Conservation (phyloP, 2,113 vertebrate species). For the Nesogale talazaci region DNA sequence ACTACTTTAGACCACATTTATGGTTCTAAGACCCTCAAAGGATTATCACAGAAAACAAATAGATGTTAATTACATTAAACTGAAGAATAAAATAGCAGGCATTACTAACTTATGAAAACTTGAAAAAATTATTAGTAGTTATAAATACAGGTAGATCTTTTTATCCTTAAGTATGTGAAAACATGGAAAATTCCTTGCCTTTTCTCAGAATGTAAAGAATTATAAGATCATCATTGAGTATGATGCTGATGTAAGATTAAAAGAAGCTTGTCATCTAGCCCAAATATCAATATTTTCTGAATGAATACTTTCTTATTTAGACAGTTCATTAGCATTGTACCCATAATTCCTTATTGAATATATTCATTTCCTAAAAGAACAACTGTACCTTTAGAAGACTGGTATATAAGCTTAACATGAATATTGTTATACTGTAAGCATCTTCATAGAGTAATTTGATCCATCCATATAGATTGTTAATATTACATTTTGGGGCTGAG, state of each 20-base stretch:
- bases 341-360: not conserved
- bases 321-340: too few relatives aligned
- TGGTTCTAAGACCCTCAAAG: not conserved
- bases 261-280: not conserved
- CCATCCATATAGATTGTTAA: too few relatives aligned
- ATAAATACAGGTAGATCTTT: not conserved
- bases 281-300: not conserved
- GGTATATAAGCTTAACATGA: not conserved
- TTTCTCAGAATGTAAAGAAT: not conserved
- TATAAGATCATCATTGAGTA: not conserved
- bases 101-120: slow-evolving; percentile 8
- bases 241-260: not conserved
- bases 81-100: slow-evolving; percentile 1
- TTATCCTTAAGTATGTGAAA: not conserved
- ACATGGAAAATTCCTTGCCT: too few relatives aligned
- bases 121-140: slow-evolving; percentile 6
- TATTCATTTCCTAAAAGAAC: not conserved
- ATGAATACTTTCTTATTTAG: too few relatives aligned
- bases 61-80: slow-evolving; percentile 1
- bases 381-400: not conserved
- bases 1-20: slow-evolving; percentile 39
- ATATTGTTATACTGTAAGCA: not conserved
- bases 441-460: not conserved
- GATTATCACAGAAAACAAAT: not conserved
- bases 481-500: too few relatives aligned